Percentiles rank a stretch among this genome's conserved stretches.
These are phyloP conservation scores for Dunckerocampus dactyliophorus DNA, from an alignment of 2,113 vertebrate genomes.

Conservation along the genomic window DNA sequence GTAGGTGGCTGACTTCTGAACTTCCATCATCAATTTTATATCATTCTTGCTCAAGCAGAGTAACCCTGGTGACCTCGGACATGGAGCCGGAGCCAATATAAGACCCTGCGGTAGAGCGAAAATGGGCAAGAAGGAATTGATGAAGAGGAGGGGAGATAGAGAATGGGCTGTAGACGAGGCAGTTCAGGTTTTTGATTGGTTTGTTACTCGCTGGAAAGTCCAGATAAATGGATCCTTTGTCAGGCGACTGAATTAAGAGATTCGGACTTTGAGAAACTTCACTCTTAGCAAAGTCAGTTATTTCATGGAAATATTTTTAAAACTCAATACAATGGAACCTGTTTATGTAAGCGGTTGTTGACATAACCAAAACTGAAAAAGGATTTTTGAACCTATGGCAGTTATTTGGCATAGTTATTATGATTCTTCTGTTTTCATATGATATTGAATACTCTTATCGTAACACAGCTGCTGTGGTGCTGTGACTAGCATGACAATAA, in stretches of 20 bases:
- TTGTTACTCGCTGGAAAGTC: constrained; percentile 34
- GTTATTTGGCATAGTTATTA: no score
- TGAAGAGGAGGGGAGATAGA: constrained; percentile 2
- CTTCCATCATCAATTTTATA: constrained; percentile 53
- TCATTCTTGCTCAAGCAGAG: constrained; percentile 52
- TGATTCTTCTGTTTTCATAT: no score
- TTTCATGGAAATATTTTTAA: no score
- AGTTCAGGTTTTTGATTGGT: constrained; percentile 21
- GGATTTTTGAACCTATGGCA: no score
- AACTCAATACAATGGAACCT: no score
- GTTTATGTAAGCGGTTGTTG: no score
- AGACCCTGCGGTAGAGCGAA: not conserved
- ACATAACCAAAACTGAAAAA: no score
- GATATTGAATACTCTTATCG: no score
- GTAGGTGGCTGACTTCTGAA: constrained; percentile 28
- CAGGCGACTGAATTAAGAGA: constrained; percentile 26
- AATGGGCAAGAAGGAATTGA: not conserved
- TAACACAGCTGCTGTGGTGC: no score
- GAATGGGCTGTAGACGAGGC: constrained; percentile 1
- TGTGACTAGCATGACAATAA: no score
- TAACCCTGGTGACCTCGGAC: constrained; percentile 28
- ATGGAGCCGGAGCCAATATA: constrained; percentile 24
- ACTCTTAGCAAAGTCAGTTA: no score
- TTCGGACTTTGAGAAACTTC: constrained; percentile 9
- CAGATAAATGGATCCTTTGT: constrained; percentile 36